phyloP scores from a whole-genome alignment of 2,888 invertebrate genomes.

The Chloroclystis v-ata region DNA sequence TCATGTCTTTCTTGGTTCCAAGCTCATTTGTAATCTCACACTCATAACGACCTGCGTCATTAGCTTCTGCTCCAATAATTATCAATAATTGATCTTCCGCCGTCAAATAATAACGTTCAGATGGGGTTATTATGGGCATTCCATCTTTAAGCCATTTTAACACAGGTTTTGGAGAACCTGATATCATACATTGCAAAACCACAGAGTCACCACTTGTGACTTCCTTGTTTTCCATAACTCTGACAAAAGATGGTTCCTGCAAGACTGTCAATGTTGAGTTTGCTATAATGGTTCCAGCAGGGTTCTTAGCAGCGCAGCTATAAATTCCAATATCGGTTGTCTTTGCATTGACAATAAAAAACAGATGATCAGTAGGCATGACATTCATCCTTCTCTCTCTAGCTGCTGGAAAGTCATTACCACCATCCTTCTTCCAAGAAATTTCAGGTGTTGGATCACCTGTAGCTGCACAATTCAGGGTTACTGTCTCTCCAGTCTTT shows the following conservation, averaged over 20 bases:
- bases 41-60: slow-evolving; percentile 91
- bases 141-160: slow-evolving; percentile 93
- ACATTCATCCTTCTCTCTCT: slow-evolving; percentile 95
- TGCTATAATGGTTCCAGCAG: slow-evolving; percentile 90
- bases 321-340: slow-evolving; percentile 93
- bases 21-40: slow-evolving; percentile 93
- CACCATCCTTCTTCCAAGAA: slow-evolving; percentile 94
- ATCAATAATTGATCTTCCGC: slow-evolving; percentile 92
- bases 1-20: slow-evolving; percentile 85
- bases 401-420: slow-evolving; percentile 96
- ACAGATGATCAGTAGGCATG: slow-evolving; percentile 92
- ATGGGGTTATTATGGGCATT: slow-evolving; percentile 82
- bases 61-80: slow-evolving; percentile 86
- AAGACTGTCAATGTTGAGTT: slow-evolving; percentile 91
- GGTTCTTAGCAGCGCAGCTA: slow-evolving; percentile 94
- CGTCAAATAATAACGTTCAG: slow-evolving; percentile 91
- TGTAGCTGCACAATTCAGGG: slow-evolving; percentile 92
- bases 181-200: slow-evolving; percentile 92
- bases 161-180: slow-evolving; percentile 89
- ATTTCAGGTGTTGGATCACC: slow-evolving; percentile 94
- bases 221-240: slow-evolving; percentile 91
- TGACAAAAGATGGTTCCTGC: slow-evolving; percentile 92
- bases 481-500: slow-evolving; percentile 89
- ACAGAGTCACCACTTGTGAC: slow-evolving; percentile 89
- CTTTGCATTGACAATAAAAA: slow-evolving; percentile 95